Evolutionary conservation across 2,797 vertebrate genomes (phyloP).

Genomic region (Chelidonichthys spinosus): DNA sequence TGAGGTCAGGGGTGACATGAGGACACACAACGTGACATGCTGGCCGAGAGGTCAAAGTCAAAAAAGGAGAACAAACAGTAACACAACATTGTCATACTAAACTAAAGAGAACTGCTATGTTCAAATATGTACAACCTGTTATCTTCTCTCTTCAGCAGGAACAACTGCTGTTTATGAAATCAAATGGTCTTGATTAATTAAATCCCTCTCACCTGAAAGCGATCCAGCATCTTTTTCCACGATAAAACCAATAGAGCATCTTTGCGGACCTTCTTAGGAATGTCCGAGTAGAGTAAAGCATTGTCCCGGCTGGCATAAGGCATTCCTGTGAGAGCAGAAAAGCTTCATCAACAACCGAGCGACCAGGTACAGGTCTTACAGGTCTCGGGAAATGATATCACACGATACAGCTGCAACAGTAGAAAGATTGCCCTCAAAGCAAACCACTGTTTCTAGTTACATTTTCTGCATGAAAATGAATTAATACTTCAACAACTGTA

Average conservation of each 20-base stretch:
- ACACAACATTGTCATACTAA: constrained; percentile 13
- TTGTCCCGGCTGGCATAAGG: constrained; percentile 94
- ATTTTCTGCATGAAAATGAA: not conserved
- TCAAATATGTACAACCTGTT: not conserved
- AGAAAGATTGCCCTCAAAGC: constrained; percentile 15
- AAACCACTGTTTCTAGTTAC: constrained; percentile 12
- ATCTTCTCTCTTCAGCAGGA: not conserved
- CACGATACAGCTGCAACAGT: constrained; percentile 18
- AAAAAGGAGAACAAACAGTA: constrained; percentile 20
- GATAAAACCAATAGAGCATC: constrained; percentile 92
- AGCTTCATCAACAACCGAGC: not conserved
- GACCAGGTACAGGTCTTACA: not conserved
- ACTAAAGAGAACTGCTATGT: not conserved
- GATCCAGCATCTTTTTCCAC: constrained; percentile 95
- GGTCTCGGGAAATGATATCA: not conserved
- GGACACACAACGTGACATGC: constrained; percentile 33
- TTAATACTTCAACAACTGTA: not conserved
- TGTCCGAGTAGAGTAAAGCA: constrained; percentile 95
- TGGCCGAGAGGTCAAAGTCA: constrained; percentile 31
- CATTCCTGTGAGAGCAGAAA: constrained; percentile 86
- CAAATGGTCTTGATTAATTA: not conserved
- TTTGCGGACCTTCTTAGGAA: constrained; percentile 94
- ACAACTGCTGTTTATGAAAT: constrained; percentile 11
- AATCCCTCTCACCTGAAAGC: constrained; percentile 86
- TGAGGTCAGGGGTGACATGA: constrained; percentile 70